A percentile compares a stretch with the other conserved stretches of the same genome.
These are phyloP conservation scores for Dreissena polymorpha DNA, from an alignment of 1,140 invertebrate genomes.

Conservation along the genomic window DNA sequence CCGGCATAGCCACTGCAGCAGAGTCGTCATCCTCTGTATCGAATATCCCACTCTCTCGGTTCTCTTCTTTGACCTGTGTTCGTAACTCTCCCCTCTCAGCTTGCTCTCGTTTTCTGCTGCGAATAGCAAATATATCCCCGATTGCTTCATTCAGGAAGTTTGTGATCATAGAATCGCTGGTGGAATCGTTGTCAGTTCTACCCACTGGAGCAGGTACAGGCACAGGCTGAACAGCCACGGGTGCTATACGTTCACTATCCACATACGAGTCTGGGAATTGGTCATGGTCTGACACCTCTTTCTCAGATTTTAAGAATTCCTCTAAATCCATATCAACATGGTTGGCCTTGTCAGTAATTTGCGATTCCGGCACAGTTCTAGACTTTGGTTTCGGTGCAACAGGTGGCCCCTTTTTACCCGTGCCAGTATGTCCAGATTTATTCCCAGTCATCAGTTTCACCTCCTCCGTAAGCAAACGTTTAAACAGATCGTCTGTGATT, in stretches of 20 bases:
- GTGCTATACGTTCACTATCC: neutral
- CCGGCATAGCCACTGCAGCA: constrained; percentile 48
- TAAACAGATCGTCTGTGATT: constrained; percentile 69
- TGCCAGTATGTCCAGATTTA: constrained; percentile 35
- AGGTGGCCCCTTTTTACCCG: constrained; percentile 54
- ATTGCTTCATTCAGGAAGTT: constrained; percentile 74
- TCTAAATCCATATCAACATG: constrained; percentile 53
- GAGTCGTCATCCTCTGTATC: constrained; percentile 37
- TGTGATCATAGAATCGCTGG: constrained; percentile 60
- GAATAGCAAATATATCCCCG: constrained; percentile 66
- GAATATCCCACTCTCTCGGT: constrained; percentile 53
- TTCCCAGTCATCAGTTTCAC: constrained; percentile 63
- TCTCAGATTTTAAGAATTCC: constrained; percentile 10
- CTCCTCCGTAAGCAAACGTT: constrained; percentile 66
- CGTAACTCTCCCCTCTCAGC: neutral
- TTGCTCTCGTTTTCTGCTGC: constrained; percentile 26
- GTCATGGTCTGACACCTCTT: neutral
- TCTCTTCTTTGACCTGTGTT: constrained; percentile 30
- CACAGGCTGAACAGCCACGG: too few relatives aligned
- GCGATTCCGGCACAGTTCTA: constrained; percentile 7
- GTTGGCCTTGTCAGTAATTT: neutral
- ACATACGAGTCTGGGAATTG: neutral
- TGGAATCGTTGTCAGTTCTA: constrained; percentile 41
- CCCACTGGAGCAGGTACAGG: constrained; percentile 37
- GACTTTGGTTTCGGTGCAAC: constrained; percentile 62